phyloP scores from a whole-genome alignment of 2,797 vertebrate genomes.

The Lophotriccus pileatus region DNA sequence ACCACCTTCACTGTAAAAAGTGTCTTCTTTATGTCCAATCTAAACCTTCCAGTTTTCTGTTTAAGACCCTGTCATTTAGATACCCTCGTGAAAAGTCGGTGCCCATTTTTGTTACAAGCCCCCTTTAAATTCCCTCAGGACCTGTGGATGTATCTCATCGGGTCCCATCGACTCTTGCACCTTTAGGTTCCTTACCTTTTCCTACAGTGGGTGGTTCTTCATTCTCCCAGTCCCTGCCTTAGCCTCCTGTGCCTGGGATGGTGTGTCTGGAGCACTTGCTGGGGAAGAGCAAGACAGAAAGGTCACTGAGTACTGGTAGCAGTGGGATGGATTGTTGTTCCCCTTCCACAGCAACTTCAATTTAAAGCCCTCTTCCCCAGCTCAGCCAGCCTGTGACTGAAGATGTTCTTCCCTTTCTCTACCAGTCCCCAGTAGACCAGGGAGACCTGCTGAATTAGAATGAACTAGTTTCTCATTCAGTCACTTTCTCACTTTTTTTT shows the following conservation, averaged over 20 bases:
- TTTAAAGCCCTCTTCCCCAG: background rate
- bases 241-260: background rate
- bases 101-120: background rate
- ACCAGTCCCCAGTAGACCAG: background rate
- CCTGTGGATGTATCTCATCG: background rate
- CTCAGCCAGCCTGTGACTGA: too few species aligned
- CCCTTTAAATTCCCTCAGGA: background rate
- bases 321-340: background rate
- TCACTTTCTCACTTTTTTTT: background rate
- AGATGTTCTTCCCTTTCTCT: background rate
- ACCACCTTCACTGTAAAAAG: background rate
- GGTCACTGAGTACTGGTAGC: background rate
- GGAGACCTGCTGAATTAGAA: background rate
- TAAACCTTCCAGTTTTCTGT: background rate
- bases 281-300: background rate
- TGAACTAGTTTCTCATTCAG: background rate
- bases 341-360: background rate
- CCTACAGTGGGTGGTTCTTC: background rate
- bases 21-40: background rate
- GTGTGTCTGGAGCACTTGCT: background rate
- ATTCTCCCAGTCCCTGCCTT: background rate
- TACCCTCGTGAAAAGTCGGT: background rate
- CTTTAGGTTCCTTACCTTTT: background rate
- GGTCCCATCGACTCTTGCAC: background rate
- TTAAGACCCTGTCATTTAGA: background rate